phyloP scores from a whole-genome alignment of 2,113 vertebrate genomes.

The Panthera leo region DNA sequence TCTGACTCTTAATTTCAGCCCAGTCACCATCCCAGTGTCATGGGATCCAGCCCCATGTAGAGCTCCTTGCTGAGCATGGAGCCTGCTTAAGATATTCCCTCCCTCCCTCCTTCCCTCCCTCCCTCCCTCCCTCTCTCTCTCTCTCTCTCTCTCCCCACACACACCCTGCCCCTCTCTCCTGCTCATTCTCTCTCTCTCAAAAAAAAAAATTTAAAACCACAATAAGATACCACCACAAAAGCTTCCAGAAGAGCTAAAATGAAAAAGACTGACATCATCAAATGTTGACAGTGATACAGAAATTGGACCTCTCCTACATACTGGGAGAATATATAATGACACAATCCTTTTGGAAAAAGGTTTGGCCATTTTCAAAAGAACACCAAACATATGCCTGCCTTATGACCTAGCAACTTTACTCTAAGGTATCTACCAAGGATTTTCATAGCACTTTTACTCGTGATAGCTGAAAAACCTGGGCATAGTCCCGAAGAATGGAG shows the following conservation, averaged over 20 bases:
- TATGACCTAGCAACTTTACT: background rate
- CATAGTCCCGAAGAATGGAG: background rate
- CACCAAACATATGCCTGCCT: background rate
- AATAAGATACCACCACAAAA: background rate
- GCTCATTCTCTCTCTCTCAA: too few relatives aligned
- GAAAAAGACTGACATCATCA: background rate
- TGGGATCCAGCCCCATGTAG: too few relatives aligned
- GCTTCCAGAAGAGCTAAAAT: background rate
- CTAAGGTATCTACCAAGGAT: too few relatives aligned
- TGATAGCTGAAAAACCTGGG: background rate
- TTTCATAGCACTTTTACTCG: background rate
- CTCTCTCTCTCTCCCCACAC: too few relatives aligned
- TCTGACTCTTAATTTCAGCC: too few relatives aligned
- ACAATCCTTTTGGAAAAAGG: background rate
- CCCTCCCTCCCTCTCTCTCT: too few relatives aligned
- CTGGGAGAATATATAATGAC: background rate
- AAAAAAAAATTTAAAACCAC: background rate
- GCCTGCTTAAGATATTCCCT: too few relatives aligned
- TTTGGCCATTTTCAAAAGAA: background rate
- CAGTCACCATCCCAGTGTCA: too few relatives aligned
- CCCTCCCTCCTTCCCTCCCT: too few relatives aligned
- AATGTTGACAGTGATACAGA: background rate
- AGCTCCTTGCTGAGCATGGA: too few relatives aligned
- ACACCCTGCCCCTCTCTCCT: too few relatives aligned
- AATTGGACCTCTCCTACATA: background rate